These are phyloP conservation scores for Callipepla squamata DNA, from an alignment of 2,113 vertebrate species.

Conservation along the genomic window DNA sequence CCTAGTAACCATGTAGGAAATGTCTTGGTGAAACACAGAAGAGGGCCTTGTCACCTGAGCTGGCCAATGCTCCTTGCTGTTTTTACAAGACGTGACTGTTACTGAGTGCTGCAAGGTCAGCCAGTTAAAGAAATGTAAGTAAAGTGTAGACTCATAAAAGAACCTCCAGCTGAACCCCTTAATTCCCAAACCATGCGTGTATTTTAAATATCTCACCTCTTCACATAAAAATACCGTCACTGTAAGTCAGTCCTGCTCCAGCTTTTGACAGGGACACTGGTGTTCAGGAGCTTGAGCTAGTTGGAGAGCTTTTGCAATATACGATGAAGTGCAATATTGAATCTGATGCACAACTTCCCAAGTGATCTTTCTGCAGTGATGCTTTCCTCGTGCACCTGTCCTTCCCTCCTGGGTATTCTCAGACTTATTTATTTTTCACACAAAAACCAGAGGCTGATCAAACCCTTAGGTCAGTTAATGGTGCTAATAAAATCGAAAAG, in stretches of 20 bases:
- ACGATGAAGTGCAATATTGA: neutral
- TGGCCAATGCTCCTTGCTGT: neutral
- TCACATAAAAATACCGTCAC: neutral
- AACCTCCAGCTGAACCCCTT: neutral
- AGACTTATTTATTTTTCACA: neutral
- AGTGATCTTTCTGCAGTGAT: neutral
- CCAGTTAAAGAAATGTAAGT: neutral
- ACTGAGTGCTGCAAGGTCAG: neutral
- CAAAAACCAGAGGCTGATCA: neutral
- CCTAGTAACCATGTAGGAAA: neutral
- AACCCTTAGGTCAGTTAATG: neutral
- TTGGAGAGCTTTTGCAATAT: neutral
- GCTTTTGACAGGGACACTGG: neutral
- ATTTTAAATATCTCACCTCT: neutral
- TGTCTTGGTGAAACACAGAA: neutral
- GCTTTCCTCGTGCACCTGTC: neutral
- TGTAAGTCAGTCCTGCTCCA: neutral
- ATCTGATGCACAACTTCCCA: neutral
- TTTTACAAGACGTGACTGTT: neutral
- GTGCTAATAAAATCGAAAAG: neutral
- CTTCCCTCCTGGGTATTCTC: neutral
- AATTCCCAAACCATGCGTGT: neutral
- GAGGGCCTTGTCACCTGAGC: neutral
- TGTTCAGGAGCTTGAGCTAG: neutral
- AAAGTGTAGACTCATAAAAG: neutral